Base-by-base conservation (phyloP, 2,888 invertebrate species). In the Spilarctia lutea region DNA sequence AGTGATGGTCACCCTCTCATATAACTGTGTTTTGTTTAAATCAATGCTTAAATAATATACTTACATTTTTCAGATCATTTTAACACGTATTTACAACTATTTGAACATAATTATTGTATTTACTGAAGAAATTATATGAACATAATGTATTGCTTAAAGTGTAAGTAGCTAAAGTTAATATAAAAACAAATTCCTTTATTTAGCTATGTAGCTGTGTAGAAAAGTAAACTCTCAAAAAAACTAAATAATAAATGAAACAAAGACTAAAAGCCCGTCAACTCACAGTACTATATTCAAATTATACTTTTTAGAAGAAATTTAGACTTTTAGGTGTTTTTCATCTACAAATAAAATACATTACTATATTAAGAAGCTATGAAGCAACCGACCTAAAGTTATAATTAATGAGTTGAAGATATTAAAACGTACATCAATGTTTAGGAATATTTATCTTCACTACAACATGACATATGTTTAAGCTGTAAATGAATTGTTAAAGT, bases 401-500 rank as follows among this genome's bases (percentile, higher is more conserved):
- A 71, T 30, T 30, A 45, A 20, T 24, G 24, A 2, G 60, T 48
- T 71, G 13, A 45, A 13, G 3, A n/a, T 20, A 6, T 1, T 0
- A 39, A 39, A 39, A 20, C 35, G 48, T n/a, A 35, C 30, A n/a
- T 20, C 52, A 24, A 39, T 27, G 52, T 48, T 65, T 52, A 52
- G 4, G 33, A 45, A 27, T 30, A 24, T 33, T 18, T 66, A 20
- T 27, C 42, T 20, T 1, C 27, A 42, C 20, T 56, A 67, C n/a
- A 20, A 56, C 42, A 35, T 13, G 66, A 27, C 39, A 27, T 20
- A 45, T 13, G 16, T 67, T 16, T 42, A 33, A 67, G 24, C 39
- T 60, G 71, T 27, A 18, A 79, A 82, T 84, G 79, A 80, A 83
- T 82, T 77, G 81, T 83, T 76, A 81, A 83, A 80, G 71, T 48